phyloP scores from a whole-genome alignment of 2,888 invertebrate species.

The Noctua janthe region DNA sequence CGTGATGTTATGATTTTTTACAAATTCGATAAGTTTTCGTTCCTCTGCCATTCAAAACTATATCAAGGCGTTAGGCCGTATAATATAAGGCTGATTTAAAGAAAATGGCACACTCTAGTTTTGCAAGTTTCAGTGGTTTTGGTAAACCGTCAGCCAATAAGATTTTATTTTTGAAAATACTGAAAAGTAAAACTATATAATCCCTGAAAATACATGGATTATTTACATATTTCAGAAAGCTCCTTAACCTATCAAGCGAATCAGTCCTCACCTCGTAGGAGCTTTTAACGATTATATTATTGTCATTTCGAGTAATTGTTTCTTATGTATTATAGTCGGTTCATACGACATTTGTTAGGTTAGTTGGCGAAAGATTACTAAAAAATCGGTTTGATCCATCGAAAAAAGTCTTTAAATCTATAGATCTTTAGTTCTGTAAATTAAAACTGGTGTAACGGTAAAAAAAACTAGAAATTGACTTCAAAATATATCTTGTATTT shows the following conservation, averaged over 20 bases:
- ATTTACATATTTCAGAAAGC: neutral
- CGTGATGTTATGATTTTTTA: too few species aligned
- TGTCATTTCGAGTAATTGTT: too few species aligned
- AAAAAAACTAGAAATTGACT: neutral
- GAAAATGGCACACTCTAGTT: too few species aligned
- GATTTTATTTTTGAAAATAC: neutral
- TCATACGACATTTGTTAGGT: neutral
- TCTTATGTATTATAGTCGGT: neutral
- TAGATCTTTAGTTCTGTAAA: too few species aligned
- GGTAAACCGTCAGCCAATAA: neutral
- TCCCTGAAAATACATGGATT: neutral
- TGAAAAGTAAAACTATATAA: neutral
- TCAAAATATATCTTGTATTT: neutral
- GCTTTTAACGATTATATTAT: neutral
- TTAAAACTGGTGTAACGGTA: neutral
- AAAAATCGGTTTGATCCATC: neutral
- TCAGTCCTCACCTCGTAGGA: neutral
- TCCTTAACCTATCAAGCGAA: neutral
- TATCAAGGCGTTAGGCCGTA: neutral
- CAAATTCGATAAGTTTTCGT: too few species aligned
- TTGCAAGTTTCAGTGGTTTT: too few species aligned
- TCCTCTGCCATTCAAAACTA: neutral
- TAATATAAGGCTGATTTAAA: neutral
- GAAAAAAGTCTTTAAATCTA: too few species aligned
- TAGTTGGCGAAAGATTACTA: neutral